Conservation (phyloP, 1,140 invertebrate species). For the Platorchestia sp. region DNA sequence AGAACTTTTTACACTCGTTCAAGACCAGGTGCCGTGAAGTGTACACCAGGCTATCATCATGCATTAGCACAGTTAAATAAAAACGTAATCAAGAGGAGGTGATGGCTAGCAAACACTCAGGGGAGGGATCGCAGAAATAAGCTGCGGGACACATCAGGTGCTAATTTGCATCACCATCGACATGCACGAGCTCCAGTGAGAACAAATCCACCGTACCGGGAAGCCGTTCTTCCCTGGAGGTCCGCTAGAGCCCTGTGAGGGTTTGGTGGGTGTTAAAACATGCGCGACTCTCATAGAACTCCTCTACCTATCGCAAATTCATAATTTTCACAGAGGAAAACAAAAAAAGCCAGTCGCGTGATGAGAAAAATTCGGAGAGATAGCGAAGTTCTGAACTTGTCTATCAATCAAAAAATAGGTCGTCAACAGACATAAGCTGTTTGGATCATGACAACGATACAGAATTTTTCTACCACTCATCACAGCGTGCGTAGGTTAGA, state of each 20-base stretch:
- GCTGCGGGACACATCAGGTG: not conserved
- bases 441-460: not conserved
- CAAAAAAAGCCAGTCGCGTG: not conserved
- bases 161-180: not conserved
- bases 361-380: not conserved
- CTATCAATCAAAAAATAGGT: not conserved
- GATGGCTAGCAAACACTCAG: not conserved
- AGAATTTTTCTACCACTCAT: not conserved
- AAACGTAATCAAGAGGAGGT: not conserved
- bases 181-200: not conserved
- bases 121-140: not conserved
- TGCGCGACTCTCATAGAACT: not conserved
- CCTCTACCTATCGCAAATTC: not conserved
- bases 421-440: not conserved
- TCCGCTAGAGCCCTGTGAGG: constrained; percentile 57
- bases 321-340: not conserved
- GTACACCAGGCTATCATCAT: not conserved
- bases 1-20: not conserved
- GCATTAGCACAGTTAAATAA: not conserved
- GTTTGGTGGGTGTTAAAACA: not conserved
- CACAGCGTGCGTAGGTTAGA: too few relatives aligned
- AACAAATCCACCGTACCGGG: constrained; percentile 40
- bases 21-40: not conserved
- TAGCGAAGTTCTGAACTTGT: not conserved
- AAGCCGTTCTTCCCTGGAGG: constrained; percentile 59